These are phyloP conservation scores for Odobenus rosmarus DNA, from an alignment of 2,113 vertebrate genomes.

Conservation along the genomic window DNA sequence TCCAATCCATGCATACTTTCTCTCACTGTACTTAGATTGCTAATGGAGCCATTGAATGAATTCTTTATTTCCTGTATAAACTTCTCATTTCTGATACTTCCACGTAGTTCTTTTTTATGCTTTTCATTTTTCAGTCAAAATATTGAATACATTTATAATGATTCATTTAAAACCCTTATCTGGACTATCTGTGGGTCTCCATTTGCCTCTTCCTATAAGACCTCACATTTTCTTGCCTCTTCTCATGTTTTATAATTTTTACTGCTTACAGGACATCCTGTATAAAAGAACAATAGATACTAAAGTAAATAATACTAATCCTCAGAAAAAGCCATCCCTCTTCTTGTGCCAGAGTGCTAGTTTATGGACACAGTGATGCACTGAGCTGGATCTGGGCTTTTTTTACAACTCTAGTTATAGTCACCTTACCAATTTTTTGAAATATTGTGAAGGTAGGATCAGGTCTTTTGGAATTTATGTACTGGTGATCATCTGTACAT, in stretches of 20 bases:
- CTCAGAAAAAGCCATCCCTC: not conserved
- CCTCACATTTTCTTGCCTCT: not conserved
- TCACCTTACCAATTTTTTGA: not conserved
- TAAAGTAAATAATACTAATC: not conserved
- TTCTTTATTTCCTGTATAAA: not conserved
- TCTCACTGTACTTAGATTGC: not conserved
- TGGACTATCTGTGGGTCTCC: not conserved
- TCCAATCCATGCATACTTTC: not conserved
- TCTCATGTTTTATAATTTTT: conserved; percentile 38
- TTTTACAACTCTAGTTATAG: not conserved
- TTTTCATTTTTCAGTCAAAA: conserved; percentile 7
- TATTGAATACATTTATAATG: not conserved
- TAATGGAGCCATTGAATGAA: not conserved
- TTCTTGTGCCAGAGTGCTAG: not conserved
- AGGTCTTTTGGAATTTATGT: not conserved
- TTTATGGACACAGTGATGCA: not conserved
- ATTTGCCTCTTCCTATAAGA: not conserved
- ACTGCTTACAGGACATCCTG: not conserved
- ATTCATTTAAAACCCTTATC: not conserved
- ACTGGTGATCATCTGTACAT: not conserved
- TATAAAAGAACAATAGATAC: not conserved
- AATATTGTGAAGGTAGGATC: not conserved
- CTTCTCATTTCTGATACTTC: conserved; percentile 12
- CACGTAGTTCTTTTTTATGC: not conserved
- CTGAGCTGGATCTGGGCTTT: not conserved